A percentile compares a stretch with the other conserved stretches of the same genome.
Evolutionary conservation across 2,113 vertebrate species (phyloP).

Genomic region (Neogobius melanostomus): DNA sequence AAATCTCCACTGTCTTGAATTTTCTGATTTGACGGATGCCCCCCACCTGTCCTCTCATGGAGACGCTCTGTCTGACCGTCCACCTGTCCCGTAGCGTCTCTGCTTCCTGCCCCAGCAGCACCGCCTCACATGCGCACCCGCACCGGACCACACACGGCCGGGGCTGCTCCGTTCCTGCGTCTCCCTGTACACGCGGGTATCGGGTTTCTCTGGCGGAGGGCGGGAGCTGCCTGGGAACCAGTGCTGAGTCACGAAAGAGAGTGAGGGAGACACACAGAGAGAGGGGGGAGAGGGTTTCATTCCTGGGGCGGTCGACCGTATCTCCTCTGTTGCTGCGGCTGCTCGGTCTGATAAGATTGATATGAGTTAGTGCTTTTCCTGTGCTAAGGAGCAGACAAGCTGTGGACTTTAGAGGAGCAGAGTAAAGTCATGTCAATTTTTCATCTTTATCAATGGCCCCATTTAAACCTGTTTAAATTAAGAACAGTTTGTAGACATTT

Average conservation of each 20-base stretch:
- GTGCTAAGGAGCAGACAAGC: neutral
- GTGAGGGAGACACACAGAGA: conserved; percentile 45
- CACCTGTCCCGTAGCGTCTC: conserved; percentile 74
- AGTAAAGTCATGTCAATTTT: no score
- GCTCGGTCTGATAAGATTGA: neutral
- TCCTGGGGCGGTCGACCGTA: conserved; percentile 10
- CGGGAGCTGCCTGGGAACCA: conserved; percentile 65
- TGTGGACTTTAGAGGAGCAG: no score
- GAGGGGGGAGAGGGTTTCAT: conserved; percentile 31
- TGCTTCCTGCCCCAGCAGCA: conserved; percentile 21
- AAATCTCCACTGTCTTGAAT: neutral
- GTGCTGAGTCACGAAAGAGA: conserved; percentile 73
- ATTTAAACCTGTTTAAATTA: no score
- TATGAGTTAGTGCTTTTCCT: neutral
- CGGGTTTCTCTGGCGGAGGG: conserved; percentile 62
- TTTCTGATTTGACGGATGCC: conserved; percentile 63
- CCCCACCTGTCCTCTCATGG: conserved; percentile 62
- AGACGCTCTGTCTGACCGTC: conserved; percentile 66
- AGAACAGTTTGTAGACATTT: no score
- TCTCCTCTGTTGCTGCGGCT: neutral
- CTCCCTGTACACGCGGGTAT: conserved; percentile 70
- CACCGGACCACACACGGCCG: conserved; percentile 73
- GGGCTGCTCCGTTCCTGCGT: conserved; percentile 58
- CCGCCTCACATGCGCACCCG: conserved; percentile 28
- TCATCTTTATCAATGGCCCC: no score